phyloP scores from a whole-genome alignment of 2,797 vertebrate genomes.

The Poecilia wingei region DNA sequence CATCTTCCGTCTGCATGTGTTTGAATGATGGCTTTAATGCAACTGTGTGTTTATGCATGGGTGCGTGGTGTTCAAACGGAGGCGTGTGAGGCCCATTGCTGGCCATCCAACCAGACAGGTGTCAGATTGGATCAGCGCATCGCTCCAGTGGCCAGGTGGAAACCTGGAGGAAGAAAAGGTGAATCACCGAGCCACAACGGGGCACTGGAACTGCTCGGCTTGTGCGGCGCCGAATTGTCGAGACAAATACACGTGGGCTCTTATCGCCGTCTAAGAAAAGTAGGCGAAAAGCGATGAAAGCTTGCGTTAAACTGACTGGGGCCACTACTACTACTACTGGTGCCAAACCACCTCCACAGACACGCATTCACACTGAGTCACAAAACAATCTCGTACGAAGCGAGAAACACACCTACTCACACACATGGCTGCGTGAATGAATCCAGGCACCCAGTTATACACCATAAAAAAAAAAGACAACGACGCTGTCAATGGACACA shows the following conservation, averaged over 20 bases:
- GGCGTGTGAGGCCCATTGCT: conserved; percentile 65
- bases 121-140: conserved; percentile 71
- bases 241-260: not conserved
- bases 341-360: conserved; percentile 27
- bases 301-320: conserved; percentile 24
- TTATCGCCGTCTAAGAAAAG: not conserved
- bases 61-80: conserved; percentile 22
- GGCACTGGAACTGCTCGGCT: conserved; percentile 61
- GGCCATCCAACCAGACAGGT: conserved; percentile 78
- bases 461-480: not conserved
- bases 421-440: conserved; percentile 46
- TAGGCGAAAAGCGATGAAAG: not conserved
- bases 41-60: conserved; percentile 47
- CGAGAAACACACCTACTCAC: conserved; percentile 53
- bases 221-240: conserved; percentile 6
- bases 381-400: conserved; percentile 38
- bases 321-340: conserved; percentile 32
- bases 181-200: conserved; percentile 64
- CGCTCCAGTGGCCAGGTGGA: conserved; percentile 75
- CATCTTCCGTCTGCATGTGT: conserved; percentile 23
- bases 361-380: conserved; percentile 44
- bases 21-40: conserved; percentile 22
- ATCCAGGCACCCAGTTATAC: conserved; percentile 18
- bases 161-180: conserved; percentile 75
- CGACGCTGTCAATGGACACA: conserved; percentile 29